Conservation (phyloP, 2,113 vertebrate genomes). For the Butorides virescens region DNA sequence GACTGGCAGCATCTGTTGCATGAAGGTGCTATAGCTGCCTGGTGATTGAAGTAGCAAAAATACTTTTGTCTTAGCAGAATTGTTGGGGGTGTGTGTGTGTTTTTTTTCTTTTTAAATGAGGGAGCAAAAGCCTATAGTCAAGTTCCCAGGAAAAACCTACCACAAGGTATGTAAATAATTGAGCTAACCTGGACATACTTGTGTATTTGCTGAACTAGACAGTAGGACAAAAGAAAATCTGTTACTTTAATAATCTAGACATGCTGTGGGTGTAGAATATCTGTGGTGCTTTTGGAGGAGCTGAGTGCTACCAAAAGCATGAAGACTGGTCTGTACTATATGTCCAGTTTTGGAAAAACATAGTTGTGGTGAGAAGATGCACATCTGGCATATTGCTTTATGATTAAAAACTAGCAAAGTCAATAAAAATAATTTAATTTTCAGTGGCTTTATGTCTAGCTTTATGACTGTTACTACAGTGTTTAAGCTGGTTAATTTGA, state of each 20-base stretch:
- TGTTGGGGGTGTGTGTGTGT: not conserved
- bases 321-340: not conserved
- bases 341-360: not conserved
- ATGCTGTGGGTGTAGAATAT: not conserved
- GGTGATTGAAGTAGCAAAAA: not conserved
- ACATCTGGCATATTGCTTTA: not conserved
- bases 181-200: not conserved
- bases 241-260: not conserved
- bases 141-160: not conserved
- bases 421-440: not conserved
- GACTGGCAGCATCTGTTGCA: not conserved
- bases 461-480: not conserved
- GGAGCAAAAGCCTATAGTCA: not conserved
- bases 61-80: not conserved
- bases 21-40: not conserved
- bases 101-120: not conserved
- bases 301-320: not conserved
- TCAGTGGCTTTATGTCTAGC: not conserved
- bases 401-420: not conserved
- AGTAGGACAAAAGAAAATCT: not conserved
- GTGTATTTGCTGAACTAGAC: not conserved
- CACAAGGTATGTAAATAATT: not conserved
- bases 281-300: not conserved
- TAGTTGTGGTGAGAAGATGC: not conserved
- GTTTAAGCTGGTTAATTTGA: not conserved